phyloP scores from a whole-genome alignment of 2,797 vertebrate species.

The Telmatherina bonti region DNA sequence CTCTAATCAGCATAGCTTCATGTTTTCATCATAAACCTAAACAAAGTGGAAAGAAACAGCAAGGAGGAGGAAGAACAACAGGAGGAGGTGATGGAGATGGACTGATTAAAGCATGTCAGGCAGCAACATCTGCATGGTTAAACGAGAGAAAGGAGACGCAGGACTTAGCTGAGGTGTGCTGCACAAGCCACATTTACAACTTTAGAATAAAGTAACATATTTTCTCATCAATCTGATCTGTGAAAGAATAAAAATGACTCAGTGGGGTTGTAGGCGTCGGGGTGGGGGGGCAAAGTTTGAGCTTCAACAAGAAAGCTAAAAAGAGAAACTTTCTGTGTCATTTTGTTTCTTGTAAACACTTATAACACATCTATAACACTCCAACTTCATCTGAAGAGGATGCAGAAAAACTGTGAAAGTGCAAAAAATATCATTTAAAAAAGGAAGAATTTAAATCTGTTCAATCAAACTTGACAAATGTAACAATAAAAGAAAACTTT shows the following conservation, averaged over 20 bases:
- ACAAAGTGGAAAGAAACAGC: conserved; percentile 58
- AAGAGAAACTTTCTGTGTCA: background rate
- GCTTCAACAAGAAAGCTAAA: conserved; percentile 10
- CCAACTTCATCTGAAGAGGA: too few species aligned
- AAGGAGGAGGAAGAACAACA: conserved; percentile 31
- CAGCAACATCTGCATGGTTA: conserved; percentile 21
- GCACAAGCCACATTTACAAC: background rate
- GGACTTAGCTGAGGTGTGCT: background rate
- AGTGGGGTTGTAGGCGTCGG: background rate
- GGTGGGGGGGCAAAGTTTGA: background rate
- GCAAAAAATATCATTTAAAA: too few species aligned
- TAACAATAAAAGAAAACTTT: too few species aligned
- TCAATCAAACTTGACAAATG: background rate
- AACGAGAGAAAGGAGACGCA: background rate
- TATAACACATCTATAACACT: too few species aligned
- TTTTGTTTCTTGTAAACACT: background rate
- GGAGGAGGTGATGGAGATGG: conserved; percentile 37
- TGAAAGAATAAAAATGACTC: background rate
- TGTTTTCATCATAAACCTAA: conserved; percentile 65
- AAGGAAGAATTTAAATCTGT: too few species aligned
- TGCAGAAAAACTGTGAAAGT: too few species aligned
- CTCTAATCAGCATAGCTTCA: conserved; percentile 62
- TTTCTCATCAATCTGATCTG: background rate
- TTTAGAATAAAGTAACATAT: conserved; percentile 6
- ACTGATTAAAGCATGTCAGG: conserved; percentile 15